Evolutionary conservation across 2,888 invertebrate genomes (phyloP).

Genomic region (Agrilus cyanescens): DNA sequence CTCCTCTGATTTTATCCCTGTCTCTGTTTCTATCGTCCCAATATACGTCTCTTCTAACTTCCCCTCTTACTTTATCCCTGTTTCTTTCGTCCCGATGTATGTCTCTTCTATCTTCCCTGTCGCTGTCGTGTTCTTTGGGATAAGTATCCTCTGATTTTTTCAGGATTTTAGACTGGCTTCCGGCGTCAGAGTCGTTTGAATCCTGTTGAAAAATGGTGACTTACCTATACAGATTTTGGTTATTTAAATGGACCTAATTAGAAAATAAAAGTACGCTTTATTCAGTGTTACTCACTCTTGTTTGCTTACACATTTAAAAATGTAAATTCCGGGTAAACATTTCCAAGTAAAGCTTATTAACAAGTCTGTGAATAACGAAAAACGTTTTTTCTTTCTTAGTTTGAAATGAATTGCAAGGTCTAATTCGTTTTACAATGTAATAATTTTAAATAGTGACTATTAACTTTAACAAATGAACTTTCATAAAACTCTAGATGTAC

Average conservation of each 20-base stretch:
- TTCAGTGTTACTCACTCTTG: too few species aligned
- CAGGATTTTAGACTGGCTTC: constrained; percentile 10
- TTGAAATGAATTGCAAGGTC: too few species aligned
- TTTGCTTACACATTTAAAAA: too few species aligned
- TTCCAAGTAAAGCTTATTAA: too few species aligned
- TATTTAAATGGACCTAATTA: not conserved
- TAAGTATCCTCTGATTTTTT: constrained; percentile 1
- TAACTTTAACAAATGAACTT: too few species aligned
- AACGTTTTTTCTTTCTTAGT: too few species aligned
- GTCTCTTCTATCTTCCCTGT: constrained; percentile 7
- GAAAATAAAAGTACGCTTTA: too few species aligned
- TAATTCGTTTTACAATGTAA: too few species aligned
- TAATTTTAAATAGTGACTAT: too few species aligned
- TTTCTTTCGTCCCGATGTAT: constrained; percentile 3
- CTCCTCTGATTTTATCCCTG: constrained; percentile 6
- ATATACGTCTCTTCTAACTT: constrained; percentile 1
- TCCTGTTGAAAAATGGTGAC: constrained; percentile 32
- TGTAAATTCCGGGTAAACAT: too few species aligned
- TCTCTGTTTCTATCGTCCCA: constrained; percentile 5
- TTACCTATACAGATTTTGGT: constrained; percentile 24
- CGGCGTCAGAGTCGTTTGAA: constrained; percentile 22
- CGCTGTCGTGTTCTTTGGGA: constrained; percentile 8
- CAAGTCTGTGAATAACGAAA: too few species aligned
- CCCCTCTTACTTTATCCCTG: constrained; percentile 4
- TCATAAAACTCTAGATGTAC: too few species aligned